Percentiles rank a stretch among this genome's conserved stretches.
phyloP scores from a whole-genome alignment of 2,888 invertebrate genomes.

The Drosophila siamana region DNA sequence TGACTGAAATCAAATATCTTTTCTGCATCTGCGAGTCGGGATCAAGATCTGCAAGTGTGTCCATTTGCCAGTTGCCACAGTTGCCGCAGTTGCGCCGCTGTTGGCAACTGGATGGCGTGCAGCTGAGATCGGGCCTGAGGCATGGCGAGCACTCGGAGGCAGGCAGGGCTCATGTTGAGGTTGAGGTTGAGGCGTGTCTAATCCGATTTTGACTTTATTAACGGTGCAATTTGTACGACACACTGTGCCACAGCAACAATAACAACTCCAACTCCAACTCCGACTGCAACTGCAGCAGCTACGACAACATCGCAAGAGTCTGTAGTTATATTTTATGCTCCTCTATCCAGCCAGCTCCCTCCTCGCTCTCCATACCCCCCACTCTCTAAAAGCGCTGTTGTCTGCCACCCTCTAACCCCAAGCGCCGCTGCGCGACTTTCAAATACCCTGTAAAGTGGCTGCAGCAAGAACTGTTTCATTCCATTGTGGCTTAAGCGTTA shows the following conservation, averaged over 20 bases:
- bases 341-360: background rate
- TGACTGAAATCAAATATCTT: slow-evolving; percentile 50
- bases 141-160: background rate
- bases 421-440: background rate
- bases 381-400: background rate
- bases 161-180: slow-evolving; percentile 26
- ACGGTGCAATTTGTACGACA: slow-evolving; percentile 76
- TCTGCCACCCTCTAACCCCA: background rate
- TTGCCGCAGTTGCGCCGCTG: slow-evolving; percentile 9
- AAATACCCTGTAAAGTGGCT: slow-evolving; percentile 10
- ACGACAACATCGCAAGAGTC: background rate
- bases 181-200: slow-evolving; percentile 60
- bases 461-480: no score
- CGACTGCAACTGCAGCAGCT: background rate
- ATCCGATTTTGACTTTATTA: slow-evolving; percentile 78
- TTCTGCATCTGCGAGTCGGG: slow-evolving; percentile 23
- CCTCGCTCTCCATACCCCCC: background rate
- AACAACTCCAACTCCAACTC: slow-evolving; percentile 15
- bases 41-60: slow-evolving; percentile 29
- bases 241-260: slow-evolving; percentile 45
- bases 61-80: slow-evolving; percentile 32
- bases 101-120: no score
- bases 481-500: no score
- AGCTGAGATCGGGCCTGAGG: slow-evolving; percentile 43
- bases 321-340: slow-evolving; percentile 23